phyloP scores from a whole-genome alignment of 2,797 vertebrate genomes.

The Microchirus variegatus region DNA sequence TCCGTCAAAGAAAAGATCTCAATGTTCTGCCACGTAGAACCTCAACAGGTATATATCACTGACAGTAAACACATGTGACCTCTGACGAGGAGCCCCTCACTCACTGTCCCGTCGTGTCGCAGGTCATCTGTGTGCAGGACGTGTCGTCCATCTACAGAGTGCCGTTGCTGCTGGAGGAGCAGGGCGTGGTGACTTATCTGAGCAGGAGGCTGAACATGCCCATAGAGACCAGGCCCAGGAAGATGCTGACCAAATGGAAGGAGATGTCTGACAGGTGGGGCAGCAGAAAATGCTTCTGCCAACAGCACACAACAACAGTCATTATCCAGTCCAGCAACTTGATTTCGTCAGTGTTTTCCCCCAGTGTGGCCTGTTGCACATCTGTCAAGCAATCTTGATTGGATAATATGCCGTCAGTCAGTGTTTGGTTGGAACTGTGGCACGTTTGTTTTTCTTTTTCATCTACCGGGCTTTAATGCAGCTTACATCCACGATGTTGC shows the following conservation, averaged over 20 bases:
- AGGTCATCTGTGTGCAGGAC: slow-evolving; percentile 96
- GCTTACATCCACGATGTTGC: too few relatives aligned
- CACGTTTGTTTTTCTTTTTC: too few relatives aligned
- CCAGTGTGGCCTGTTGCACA: too few relatives aligned
- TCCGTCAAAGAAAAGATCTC: slow-evolving; percentile 97
- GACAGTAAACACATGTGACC: background rate
- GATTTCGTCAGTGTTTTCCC: too few relatives aligned
- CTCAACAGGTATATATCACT: slow-evolving; percentile 84
- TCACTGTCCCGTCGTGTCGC: background rate
- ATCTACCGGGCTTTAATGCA: too few relatives aligned
- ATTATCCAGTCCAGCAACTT: too few relatives aligned
- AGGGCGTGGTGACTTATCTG: slow-evolving; percentile 93
- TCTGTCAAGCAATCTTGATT: too few relatives aligned
- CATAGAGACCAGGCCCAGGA: slow-evolving; percentile 86
- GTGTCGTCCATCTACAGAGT: slow-evolving; percentile 94
- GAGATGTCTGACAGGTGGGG: slow-evolving; percentile 95
- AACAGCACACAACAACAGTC: too few relatives aligned
- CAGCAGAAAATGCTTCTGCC: background rate
- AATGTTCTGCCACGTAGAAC: slow-evolving; percentile 98
- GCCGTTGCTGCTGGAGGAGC: slow-evolving; percentile 90
- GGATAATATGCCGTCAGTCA: too few relatives aligned
- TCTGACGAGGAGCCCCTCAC: background rate
- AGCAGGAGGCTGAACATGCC: slow-evolving; percentile 89
- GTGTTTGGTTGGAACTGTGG: too few relatives aligned
- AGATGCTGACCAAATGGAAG: slow-evolving; percentile 94